Percentiles rank a stretch among this genome's conserved stretches.
These are phyloP conservation scores for Eristalis tenax DNA, from an alignment of 2,888 invertebrate genomes.

Conservation along the genomic window DNA sequence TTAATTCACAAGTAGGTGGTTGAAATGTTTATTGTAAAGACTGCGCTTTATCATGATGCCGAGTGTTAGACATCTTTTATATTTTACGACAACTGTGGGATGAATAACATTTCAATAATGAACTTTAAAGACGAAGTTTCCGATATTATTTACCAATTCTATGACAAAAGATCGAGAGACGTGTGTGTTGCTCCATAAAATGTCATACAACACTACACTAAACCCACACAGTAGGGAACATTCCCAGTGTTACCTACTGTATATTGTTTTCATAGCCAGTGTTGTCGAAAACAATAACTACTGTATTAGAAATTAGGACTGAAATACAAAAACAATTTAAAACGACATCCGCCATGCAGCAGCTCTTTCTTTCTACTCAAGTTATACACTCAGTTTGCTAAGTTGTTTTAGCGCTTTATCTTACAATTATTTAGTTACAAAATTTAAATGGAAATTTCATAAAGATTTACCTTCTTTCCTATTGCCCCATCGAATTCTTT, in stretches of 20 bases:
- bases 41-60: conserved; percentile 2
- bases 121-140: not conserved
- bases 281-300: too few relatives aligned
- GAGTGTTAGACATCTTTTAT: not conserved
- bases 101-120: not conserved
- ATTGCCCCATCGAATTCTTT: conserved; percentile 79
- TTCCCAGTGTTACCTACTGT: too few relatives aligned
- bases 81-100: not conserved
- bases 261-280: too few relatives aligned
- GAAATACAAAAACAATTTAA: too few relatives aligned
- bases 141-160: not conserved
- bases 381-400: too few relatives aligned
- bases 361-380: too few relatives aligned
- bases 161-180: not conserved
- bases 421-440: too few relatives aligned
- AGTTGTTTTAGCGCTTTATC: too few relatives aligned
- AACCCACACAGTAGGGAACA: too few relatives aligned
- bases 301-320: too few relatives aligned
- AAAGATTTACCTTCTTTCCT: conserved; percentile 77
- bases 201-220: not conserved
- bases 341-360: too few relatives aligned
- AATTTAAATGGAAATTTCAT: not conserved
- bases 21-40: not conserved
- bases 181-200: not conserved
- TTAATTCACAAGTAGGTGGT: conserved; percentile 25